A percentile compares a stretch with the other conserved stretches of the same genome.
phyloP scores from a whole-genome alignment of 1,140 invertebrate genomes.

The Polyergus mexicanus region DNA sequence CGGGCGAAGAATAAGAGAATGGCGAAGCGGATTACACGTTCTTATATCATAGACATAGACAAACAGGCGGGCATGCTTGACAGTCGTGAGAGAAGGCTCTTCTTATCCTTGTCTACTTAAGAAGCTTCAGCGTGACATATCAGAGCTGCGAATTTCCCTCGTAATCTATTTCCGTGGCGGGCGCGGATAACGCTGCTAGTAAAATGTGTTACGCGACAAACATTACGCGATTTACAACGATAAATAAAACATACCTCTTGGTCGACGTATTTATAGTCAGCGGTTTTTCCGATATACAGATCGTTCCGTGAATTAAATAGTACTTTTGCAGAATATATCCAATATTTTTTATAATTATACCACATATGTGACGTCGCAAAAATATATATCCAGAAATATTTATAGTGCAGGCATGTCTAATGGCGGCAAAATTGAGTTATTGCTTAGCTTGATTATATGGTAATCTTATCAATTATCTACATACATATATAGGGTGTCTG shows the following conservation, averaged over 20 bases:
- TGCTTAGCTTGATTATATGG: slow-evolving; percentile 11
- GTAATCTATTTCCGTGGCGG: slow-evolving; percentile 36
- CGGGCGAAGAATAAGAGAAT: not conserved
- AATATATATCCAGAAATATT: slow-evolving; percentile 34
- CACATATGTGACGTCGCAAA: not conserved
- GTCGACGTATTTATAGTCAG: not conserved
- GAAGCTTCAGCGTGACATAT: slow-evolving; percentile 44
- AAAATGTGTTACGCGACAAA: slow-evolving; percentile 36
- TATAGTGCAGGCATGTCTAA: slow-evolving; percentile 5
- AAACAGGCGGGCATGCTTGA: slow-evolving; percentile 15
- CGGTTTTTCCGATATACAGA: not conserved
- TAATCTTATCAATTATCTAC: not conserved
- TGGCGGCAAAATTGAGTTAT: slow-evolving; percentile 18
- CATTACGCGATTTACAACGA: slow-evolving; percentile 7
- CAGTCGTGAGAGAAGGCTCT: slow-evolving; percentile 56
- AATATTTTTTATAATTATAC: slow-evolving; percentile 17
- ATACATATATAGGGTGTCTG: no score
- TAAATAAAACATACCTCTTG: slow-evolving; percentile 43
- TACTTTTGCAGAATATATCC: slow-evolving; percentile 1
- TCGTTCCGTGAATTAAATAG: not conserved
- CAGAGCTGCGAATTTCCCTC: slow-evolving; percentile 37
- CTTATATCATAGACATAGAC: slow-evolving; percentile 61
- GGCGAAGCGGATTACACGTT: slow-evolving; percentile 53
- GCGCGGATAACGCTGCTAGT: slow-evolving; percentile 20
- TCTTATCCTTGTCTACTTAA: slow-evolving; percentile 36